A percentile compares a stretch with the other conserved stretches of the same genome.
These are phyloP conservation scores for Piezodorus guildinii DNA, from an alignment of 1,140 invertebrate species.

Conservation along the genomic window DNA sequence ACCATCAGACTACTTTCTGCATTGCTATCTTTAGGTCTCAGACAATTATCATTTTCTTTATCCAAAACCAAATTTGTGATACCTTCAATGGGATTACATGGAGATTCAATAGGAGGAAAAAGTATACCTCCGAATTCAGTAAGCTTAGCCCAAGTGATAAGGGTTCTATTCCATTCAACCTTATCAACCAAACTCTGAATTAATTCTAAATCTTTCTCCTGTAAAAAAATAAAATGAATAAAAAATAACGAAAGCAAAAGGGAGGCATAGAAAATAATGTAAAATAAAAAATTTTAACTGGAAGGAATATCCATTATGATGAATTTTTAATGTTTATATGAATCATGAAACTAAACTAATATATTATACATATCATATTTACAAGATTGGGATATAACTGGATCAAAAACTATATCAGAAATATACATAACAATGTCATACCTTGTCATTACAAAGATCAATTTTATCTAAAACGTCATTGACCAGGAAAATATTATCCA, in stretches of 20 bases:
- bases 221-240: conserved; percentile 24
- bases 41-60: neutral
- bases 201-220: conserved; percentile 34
- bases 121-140: conserved; percentile 34
- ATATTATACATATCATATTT: no score
- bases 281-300: no score
- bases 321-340: no score
- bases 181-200: conserved; percentile 34
- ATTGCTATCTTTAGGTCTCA: neutral
- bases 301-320: no score
- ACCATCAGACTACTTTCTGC: neutral
- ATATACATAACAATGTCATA: neutral
- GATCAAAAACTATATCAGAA: no score
- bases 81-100: neutral
- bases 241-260: neutral
- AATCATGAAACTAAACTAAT: no score
- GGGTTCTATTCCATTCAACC: conserved; percentile 36
- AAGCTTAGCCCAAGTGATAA: conserved; percentile 38
- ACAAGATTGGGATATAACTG: no score
- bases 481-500: conserved; percentile 39
- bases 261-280: no score
- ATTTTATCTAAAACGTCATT: conserved; percentile 22
- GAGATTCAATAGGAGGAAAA: conserved; percentile 29
- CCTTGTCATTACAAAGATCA: conserved; percentile 15
- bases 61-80: neutral